Base-by-base conservation (phyloP, 2,113 vertebrate genomes). In the Galemys pyrenaicus region DNA sequence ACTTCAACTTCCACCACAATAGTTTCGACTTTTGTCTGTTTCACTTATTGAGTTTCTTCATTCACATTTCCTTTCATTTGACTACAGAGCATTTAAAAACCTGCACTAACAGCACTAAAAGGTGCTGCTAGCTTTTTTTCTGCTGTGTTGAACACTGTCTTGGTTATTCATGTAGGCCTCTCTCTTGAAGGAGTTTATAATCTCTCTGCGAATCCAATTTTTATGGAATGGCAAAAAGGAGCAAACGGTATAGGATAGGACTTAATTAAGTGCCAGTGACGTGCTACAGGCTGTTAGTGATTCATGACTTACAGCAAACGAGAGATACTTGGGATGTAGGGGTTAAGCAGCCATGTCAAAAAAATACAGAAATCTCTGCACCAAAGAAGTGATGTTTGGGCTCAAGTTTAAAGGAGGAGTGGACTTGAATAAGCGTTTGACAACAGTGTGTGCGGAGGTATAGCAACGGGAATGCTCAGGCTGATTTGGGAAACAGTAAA, bases 401-500 rank as follows among this genome's bases (percentile, higher is more conserved):
- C 15, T 75, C 5, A 84, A 41, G 28, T 49, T 86, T 79, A 82
- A 67, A 68, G 41, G 32, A 46, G 28, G 44, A 49, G 39, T 83
- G 19, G 24, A 75, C 26, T 41, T 94, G 85, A 84, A 85, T 62
- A 51, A 65, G 56, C 5, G 74, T 64, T 13, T 89, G 30, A 49
- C 32, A 79, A 68, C 32, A 56, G 41, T n/a, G 35, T 9, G 20
- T 71, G 32, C 78, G 87, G 67, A 88, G n/a, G 54, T 26, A 24
- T 26, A 70, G 73, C 65, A 37, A 64, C 5, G 77, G 35, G 26
- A 65, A 89, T 7, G 1, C 39, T 82, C 58, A 17, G 32, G 37
- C 51, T 44, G 84, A 24, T 51, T 87, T 77, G 75, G 65, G 46
- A 91, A 92, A 84, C 30, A 94, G 62, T 89, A 91, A 95, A 82